Base-by-base conservation (phyloP, 2,797 vertebrate species). In the Phrynocephalus guinanensis region DNA sequence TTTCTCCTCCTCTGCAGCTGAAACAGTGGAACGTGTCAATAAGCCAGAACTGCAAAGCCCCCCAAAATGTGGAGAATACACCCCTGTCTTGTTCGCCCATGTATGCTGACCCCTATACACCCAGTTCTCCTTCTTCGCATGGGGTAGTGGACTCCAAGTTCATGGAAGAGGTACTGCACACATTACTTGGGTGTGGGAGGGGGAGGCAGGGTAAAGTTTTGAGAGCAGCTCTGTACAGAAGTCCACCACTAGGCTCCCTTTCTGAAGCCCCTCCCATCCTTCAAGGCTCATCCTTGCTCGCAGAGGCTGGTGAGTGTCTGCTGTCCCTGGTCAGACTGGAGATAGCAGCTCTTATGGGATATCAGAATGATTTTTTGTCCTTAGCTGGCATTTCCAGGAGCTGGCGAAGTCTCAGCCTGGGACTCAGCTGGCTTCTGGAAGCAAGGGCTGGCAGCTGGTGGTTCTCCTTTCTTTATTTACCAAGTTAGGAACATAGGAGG, bases 61-160 rank as follows among this genome's bases (percentile, higher is more conserved):
- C 92, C 85, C 82, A 81, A 38, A 66, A 90, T n/a, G 50, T 83
- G 70, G 93, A 93, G 83, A 91, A 79, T 1, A 48, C 60, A 0
- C 11, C 90, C 15, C 0, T 90, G 89, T 96, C 98, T 16, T 90
- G 96, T 84, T 98, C 98, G 0, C 97, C 98, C 0, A 93, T 98
- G 84, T 98, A 97, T 2, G 95, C 97, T 0, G 98, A 98, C 86
- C 98, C 98, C 82, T 96, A 95, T 91, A 96, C 96, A 0, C 98
- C 98, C 2, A 97, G 96, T 0, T 89, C 91, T 2, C 93, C 90
- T 44, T 48, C 90, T 15, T 84, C 90, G 8, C 87, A 26, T 82
- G 94, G 83, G 20, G 7, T 75, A 79, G 88, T 79, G 2, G 91
- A 92, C 0, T 81, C 92, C 38, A 72, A 33, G 75, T 79, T 88